Percentiles rank a stretch among this genome's conserved stretches.
These are phyloP conservation scores for Nysson spinosus DNA, from an alignment of 2,888 invertebrate species.

Conservation along the genomic window DNA sequence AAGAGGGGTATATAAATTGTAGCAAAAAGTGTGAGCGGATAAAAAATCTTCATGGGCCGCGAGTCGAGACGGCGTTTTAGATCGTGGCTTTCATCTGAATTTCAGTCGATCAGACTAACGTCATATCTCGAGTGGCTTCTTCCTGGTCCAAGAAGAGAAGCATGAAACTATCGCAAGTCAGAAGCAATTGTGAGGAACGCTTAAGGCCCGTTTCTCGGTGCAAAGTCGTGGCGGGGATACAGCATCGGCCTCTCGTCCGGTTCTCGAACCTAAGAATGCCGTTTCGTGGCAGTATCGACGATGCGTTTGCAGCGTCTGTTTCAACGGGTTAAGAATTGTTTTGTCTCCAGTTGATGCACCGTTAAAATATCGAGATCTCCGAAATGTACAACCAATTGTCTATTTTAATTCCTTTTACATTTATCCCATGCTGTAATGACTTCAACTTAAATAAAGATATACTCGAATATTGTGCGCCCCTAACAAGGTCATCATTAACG, in stretches of 20 bases:
- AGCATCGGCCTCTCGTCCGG: constrained; percentile 43
- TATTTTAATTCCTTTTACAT: too few species aligned
- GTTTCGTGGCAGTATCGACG: constrained; percentile 54
- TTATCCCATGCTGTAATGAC: too few species aligned
- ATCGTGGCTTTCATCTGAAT: constrained; percentile 4
- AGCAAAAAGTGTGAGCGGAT: too few species aligned
- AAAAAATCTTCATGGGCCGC: too few species aligned
- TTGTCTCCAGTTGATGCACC: too few species aligned
- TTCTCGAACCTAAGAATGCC: constrained; percentile 41
- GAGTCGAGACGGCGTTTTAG: background rate
- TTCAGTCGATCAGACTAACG: background rate
- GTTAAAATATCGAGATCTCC: too few species aligned
- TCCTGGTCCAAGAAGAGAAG: background rate
- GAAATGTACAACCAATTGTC: too few species aligned
- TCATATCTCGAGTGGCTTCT: constrained; percentile 16
- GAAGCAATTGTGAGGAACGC: constrained; percentile 30
- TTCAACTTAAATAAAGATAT: too few species aligned
- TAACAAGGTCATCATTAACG: too few species aligned
- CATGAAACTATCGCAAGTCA: background rate
- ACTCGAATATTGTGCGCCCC: too few species aligned
- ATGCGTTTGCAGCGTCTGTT: constrained; percentile 52
- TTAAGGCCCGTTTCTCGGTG: constrained; percentile 39
- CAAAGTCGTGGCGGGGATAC: constrained; percentile 49
- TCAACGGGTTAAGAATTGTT: constrained; percentile 3
- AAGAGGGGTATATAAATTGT: too few species aligned